Conservation (phyloP, 2,888 invertebrate species). For the Drosophila meridionalis region DNA sequence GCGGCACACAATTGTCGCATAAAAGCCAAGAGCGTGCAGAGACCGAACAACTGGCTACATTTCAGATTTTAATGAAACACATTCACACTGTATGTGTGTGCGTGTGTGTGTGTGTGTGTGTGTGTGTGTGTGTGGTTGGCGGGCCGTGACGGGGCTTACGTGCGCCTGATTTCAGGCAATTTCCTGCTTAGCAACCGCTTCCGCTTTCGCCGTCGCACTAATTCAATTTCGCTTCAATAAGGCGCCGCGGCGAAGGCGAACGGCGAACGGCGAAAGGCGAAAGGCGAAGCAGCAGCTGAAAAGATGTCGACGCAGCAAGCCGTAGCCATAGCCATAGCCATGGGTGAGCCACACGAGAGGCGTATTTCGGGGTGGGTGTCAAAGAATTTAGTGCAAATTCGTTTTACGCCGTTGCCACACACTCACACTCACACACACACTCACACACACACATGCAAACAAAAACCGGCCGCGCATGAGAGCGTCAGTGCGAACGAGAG, state of each 20-base stretch:
- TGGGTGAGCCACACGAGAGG: not conserved
- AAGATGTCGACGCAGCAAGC: conserved; percentile 56
- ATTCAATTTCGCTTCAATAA: conserved; percentile 80
- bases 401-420: conserved; percentile 68
- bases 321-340: conserved; percentile 17
- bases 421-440: conserved; percentile 13
- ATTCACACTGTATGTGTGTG: conserved; percentile 28
- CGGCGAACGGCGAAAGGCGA: conserved; percentile 45
- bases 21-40: conserved; percentile 55
- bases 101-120: conserved; percentile 14
- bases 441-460: conserved; percentile 7
- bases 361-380: conserved; percentile 8
- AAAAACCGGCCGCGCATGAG: conserved; percentile 8
- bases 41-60: conserved; percentile 36
- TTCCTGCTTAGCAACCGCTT: conserved; percentile 83
- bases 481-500: not conserved
- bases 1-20: conserved; percentile 50
- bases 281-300: conserved; percentile 48
- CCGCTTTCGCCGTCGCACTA: conserved; percentile 75
- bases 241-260: conserved; percentile 48
- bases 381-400: conserved; percentile 77
- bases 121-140: conserved; percentile 18
- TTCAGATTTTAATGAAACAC: conserved; percentile 62
- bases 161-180: conserved; percentile 83
- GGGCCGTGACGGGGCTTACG: conserved; percentile 56